Evolutionary conservation across 2,888 invertebrate genomes (phyloP).

Genomic region (Pyrochroa serraticornis): DNA sequence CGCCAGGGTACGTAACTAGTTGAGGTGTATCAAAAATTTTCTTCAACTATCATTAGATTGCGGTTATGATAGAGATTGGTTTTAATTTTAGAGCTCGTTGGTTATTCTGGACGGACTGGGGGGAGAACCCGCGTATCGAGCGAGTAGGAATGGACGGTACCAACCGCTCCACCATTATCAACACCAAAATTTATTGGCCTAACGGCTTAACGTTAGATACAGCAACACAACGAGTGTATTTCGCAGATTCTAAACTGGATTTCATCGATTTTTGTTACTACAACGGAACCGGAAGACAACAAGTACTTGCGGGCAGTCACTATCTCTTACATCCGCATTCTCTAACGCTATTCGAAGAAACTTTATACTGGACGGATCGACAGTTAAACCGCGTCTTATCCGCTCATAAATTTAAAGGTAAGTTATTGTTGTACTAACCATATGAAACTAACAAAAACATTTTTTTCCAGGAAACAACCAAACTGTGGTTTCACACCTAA

Average conservation of each 20-base stretch:
- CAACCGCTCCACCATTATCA: slow-evolving; percentile 82
- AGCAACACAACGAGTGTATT: slow-evolving; percentile 91
- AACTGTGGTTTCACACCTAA: slow-evolving; percentile 91
- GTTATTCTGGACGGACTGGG: slow-evolving; percentile 99
- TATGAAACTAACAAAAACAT: not conserved
- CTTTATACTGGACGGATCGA: slow-evolving; percentile 95
- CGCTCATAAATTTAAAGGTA: slow-evolving; percentile 83
- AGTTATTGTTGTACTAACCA: not conserved
- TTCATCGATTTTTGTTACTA: slow-evolving; percentile 98
- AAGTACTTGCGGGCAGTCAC: slow-evolving; percentile 86
- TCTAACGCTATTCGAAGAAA: slow-evolving; percentile 93
- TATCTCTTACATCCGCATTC: slow-evolving; percentile 96
- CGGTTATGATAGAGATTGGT: not conserved
- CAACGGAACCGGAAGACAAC: slow-evolving; percentile 88
- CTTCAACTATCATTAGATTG: not conserved
- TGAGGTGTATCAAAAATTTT: too few species aligned
- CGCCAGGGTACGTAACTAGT: slow-evolving; percentile 64
- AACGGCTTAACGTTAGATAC: slow-evolving; percentile 96
- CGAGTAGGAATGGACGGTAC: slow-evolving; percentile 96
- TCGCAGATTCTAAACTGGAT: slow-evolving; percentile 96
- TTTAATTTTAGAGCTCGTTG: slow-evolving; percentile 65
- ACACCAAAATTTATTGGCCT: slow-evolving; percentile 97
- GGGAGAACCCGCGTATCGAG: slow-evolving; percentile 95
- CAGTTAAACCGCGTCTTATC: slow-evolving; percentile 89
- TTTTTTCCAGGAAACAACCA: slow-evolving; percentile 79